Evolutionary conservation across 2,888 invertebrate species (phyloP).

Genomic region (Marasmarcha lunaedactyla): DNA sequence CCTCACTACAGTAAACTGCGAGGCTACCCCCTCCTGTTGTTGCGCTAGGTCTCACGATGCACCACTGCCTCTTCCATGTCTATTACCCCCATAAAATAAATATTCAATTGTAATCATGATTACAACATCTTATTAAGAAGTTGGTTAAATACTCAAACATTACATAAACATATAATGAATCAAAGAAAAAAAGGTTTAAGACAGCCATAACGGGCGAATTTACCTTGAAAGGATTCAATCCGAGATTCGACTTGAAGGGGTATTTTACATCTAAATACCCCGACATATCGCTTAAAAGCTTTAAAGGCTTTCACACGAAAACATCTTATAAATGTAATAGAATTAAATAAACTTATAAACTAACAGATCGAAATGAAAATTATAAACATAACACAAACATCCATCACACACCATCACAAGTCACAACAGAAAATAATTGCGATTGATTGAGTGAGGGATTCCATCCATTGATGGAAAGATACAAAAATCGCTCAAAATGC

Average conservation of each 20-base stretch:
- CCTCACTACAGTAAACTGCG: constrained; percentile 67
- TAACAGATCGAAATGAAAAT: constrained; percentile 12
- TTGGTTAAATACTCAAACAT: too few species aligned
- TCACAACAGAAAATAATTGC: too few species aligned
- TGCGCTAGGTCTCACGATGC: constrained; percentile 69
- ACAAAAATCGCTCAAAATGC: too few species aligned
- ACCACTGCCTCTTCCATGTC: constrained; percentile 78
- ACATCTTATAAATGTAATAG: constrained; percentile 11
- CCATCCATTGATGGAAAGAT: too few species aligned
- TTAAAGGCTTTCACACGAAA: constrained; percentile 12
- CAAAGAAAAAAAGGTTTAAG: too few species aligned
- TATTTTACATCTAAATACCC: constrained; percentile 76
- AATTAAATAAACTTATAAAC: too few species aligned
- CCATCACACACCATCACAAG: constrained; percentile 20
- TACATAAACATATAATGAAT: too few species aligned
- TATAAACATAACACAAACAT: constrained; percentile 24
- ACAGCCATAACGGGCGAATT: constrained; percentile 21
- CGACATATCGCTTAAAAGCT: constrained; percentile 39
- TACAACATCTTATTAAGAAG: constrained; percentile 14
- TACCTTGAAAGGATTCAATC: constrained; percentile 75
- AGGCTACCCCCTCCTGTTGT: constrained; percentile 65
- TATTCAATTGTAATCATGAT: constrained; percentile 23
- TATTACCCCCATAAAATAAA: constrained; percentile 21
- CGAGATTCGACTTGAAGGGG: constrained; percentile 70
- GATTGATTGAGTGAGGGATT: too few species aligned